Base-by-base conservation (phyloP, 1,140 invertebrate species). In the Adoxophyes honmai region DNA sequence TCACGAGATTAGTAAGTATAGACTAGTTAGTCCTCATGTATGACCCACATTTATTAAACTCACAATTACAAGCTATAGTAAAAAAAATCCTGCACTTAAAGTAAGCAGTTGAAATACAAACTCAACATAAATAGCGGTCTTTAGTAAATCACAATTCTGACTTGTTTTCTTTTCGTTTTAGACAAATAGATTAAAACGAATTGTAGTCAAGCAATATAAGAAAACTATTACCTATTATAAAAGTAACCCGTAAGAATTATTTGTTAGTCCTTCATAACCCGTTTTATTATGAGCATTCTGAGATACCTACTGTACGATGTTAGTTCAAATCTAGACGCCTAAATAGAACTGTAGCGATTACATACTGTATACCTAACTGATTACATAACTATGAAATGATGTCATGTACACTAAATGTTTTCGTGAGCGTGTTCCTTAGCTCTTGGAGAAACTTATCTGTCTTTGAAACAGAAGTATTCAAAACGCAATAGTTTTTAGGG, bases 31-130 rank as follows among this genome's bases (percentile, higher is more conserved):
- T 11, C 5, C 42, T 18, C 42, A 48, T 48, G 15, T 48, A 33
- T 48, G 21, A 48, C n/a, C 16, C 15, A 48, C 11, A 21, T 48
- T 48, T 48, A 48, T 48, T 28, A 18, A 18, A 48, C n/a, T 13
- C 42, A 48, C 42, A 48, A 18, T 48, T 13, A 21, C 16, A 48
- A 48, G 42, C 42, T 48, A 48, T 16, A 11, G 5, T 48, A 48
- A 18, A 48, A n/a, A 48, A 18, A 48, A n/a, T 33, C 42, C 42
- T 48, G 21, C 42, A 48, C 42, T n/a, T 48, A 44, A 16, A 44
- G 9, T 48, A 48, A 48, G 42, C 10, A 48, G 18, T 28, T 48
- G n/a, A 48, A 48, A 48, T 33, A 48, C 42, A 13, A 18, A 18
- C 42, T 48, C 42, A 9, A 44, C 21, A 44, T 15, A 5, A 48